Evolutionary conservation across 1,140 invertebrate genomes (phyloP).

Genomic region (Drosophila mojavensis): DNA sequence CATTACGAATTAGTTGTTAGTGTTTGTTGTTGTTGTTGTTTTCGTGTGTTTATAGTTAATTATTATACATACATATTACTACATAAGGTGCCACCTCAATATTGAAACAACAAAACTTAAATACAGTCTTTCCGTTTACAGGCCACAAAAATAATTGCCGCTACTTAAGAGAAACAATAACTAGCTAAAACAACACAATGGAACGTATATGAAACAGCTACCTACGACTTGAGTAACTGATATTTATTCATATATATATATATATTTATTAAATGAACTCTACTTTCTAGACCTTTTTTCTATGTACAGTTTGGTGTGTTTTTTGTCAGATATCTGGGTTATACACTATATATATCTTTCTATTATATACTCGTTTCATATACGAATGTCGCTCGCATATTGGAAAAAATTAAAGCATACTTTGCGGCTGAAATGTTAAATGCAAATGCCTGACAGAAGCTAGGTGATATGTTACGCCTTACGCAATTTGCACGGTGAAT

Average conservation of each 20-base stretch:
- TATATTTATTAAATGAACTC: background rate
- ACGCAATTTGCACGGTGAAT: no score
- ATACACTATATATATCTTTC: background rate
- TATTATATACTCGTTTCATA: background rate
- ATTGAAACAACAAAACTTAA: conserved; percentile 77
- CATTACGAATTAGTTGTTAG: conserved; percentile 36
- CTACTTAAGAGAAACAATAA: conserved; percentile 75
- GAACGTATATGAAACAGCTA: conserved; percentile 18
- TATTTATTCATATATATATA: background rate
- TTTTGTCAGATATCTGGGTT: conserved; percentile 6
- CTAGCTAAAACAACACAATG: conserved; percentile 39
- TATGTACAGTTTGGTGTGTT: conserved; percentile 21
- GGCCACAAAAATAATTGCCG: conserved; percentile 78
- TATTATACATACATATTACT: conserved; percentile 13
- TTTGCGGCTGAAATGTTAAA: conserved; percentile 14
- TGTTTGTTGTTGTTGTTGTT: background rate
- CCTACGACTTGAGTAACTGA: background rate
- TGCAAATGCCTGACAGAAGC: no score
- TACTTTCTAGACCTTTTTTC: conserved; percentile 6
- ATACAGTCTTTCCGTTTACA: conserved; percentile 80
- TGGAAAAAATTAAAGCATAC: conserved; percentile 9
- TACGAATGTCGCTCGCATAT: background rate
- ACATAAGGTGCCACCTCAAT: conserved; percentile 33
- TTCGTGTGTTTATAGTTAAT: background rate
- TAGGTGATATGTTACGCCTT: no score